Percentiles rank a stretch among this genome's conserved stretches.
These are phyloP conservation scores for Oceanites oceanicus DNA, from an alignment of 2,113 vertebrate species.

Conservation along the genomic window DNA sequence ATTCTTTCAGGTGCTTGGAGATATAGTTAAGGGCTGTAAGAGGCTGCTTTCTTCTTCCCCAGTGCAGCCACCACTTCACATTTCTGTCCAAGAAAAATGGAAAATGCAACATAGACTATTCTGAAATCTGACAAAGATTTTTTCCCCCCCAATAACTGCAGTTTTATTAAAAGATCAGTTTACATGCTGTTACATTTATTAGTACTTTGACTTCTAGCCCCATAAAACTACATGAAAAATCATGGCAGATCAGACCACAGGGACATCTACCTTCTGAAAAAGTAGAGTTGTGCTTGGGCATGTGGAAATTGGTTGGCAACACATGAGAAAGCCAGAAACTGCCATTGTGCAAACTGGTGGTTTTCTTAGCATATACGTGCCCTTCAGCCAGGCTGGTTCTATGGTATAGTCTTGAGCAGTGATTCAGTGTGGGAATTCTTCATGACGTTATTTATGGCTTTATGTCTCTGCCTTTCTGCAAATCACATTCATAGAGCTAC, in stretches of 20 bases:
- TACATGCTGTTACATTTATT: conserved; percentile 8
- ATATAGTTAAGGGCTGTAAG: not conserved
- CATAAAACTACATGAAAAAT: not conserved
- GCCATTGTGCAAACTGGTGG: not conserved
- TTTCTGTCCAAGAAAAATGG: conserved; percentile 38
- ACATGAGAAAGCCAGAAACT: not conserved
- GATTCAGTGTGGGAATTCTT: conserved; percentile 27
- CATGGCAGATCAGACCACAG: not conserved
- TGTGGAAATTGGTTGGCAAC: not conserved
- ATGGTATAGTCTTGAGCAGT: not conserved
- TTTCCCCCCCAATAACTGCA: not conserved
- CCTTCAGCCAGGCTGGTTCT: not conserved
- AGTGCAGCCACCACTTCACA: not conserved
- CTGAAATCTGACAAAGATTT: not conserved
- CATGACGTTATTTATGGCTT: not conserved
- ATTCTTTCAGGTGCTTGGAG: conserved; percentile 40
- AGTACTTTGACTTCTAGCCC: not conserved
- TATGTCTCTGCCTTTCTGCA: not conserved
- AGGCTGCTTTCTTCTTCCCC: not conserved
- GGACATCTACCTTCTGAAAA: not conserved
- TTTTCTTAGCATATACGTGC: not conserved
- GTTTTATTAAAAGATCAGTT: conserved; percentile 53
- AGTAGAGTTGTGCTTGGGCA: not conserved
- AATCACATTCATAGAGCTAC: not conserved
- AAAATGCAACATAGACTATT: not conserved